Base-by-base conservation (phyloP, 2,113 vertebrate genomes). In the Cyanistes caeruleus region DNA sequence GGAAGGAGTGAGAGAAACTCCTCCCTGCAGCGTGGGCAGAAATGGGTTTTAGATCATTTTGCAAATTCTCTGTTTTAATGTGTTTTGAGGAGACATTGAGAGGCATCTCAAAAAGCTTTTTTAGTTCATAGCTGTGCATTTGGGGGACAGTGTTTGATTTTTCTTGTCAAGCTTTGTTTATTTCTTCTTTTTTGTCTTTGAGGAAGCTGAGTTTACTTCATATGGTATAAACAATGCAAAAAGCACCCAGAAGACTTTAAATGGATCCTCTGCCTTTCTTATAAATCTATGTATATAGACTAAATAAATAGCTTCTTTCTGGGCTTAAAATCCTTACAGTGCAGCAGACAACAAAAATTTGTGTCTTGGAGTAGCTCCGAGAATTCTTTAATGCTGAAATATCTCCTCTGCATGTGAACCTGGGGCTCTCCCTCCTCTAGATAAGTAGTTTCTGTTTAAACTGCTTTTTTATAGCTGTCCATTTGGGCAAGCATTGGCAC, bases 221-320 rank as follows among this genome's bases (percentile, higher is more conserved):
- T 48, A 2, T 73, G 17, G 69, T 81, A 28, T 68, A 87, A 92
- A 72, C 0, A 23, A 85, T 83, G 49, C 65, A 81, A 35, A 90
- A 93, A 82, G n/a, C 69, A 84, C 51, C n/a, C 86, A 81, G 69
- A 94, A 58, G 41, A 48, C 49, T 8, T 20, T 28, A 55, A 62
- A 75, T 41, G 23, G 68, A 46, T 93, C 64, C 68, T 86, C 68
- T 72, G 87, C 35, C 88, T 84, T 87, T 84, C 80, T 86, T 79
- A 58, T 77, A 94, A 94, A 91, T 96, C 84, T 72, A 1, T 79
- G 48, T 70, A 25, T 91, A 91, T 91, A 95, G 95, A 91, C 93
- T 93, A 96, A 96, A 96, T 96, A 96, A 97, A 93, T 90, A 89
- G 68, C 49, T 96, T 90, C 31, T 91, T 89, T 92, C 92, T 95